These are phyloP conservation scores for Bellardia bayeri DNA, from an alignment of 2,888 invertebrate species.

Conservation along the genomic window DNA sequence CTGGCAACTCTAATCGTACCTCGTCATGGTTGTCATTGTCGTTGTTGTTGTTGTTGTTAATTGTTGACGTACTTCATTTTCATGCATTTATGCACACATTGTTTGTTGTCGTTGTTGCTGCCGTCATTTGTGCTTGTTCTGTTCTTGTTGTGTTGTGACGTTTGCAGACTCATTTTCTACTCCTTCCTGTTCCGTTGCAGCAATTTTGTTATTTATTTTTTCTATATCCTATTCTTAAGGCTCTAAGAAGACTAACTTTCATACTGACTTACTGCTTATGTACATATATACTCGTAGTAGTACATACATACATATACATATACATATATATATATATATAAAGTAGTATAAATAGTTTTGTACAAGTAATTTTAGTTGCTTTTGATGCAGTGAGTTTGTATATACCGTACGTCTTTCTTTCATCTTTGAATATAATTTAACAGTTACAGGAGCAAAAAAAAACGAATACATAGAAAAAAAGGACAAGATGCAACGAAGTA, in stretches of 20 bases:
- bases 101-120: constrained; percentile 57
- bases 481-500: constrained; percentile 28
- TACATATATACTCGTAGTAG: not conserved
- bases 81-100: constrained; percentile 66
- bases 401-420: constrained; percentile 6
- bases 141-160: constrained; percentile 10
- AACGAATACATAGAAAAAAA: constrained; percentile 9
- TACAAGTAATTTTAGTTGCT: not conserved
- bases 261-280: not conserved
- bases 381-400: not conserved
- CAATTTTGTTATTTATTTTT: constrained; percentile 20
- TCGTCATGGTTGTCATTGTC: not conserved
- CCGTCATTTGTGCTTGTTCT: constrained; percentile 19
- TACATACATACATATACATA: not conserved
- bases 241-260: constrained; percentile 30
- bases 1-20: constrained; percentile 17
- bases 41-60: constrained; percentile 48
- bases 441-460: constrained; percentile 38
- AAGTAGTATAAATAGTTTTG: not conserved
- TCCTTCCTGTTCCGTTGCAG: constrained; percentile 18
- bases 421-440: constrained; percentile 14
- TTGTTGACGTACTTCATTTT: constrained; percentile 71
- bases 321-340: no score
- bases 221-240: not conserved
- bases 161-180: constrained; percentile 38